phyloP scores from a whole-genome alignment of 2,113 vertebrate genomes.

The Catharus bicknelli region DNA sequence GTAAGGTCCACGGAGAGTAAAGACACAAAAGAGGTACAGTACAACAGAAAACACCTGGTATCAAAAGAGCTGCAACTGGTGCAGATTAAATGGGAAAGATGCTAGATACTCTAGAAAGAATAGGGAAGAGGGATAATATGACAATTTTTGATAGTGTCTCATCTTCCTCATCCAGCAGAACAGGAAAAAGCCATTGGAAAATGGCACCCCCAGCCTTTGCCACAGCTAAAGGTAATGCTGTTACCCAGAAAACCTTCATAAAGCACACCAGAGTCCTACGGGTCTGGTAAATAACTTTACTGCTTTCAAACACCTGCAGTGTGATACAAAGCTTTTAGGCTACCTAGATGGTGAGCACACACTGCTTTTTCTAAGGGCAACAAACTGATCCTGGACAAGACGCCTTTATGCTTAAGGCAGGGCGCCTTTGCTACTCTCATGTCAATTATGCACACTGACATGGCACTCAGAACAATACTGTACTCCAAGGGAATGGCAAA shows the following conservation, averaged over 20 bases:
- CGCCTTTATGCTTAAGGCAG: not conserved
- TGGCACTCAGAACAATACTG: not conserved
- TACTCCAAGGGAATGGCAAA: not conserved
- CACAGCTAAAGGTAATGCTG: accelerated
- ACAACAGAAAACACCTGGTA: not conserved
- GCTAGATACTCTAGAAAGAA: not conserved
- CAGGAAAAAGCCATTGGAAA: not conserved
- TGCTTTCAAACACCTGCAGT: not conserved
- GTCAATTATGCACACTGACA: not conserved
- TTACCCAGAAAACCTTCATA: not conserved
- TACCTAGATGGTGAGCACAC: not conserved
- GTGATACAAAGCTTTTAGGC: not conserved
- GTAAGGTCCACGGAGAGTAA: not conserved
- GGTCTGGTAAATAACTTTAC: not conserved
- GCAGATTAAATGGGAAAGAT: not conserved
- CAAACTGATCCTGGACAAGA: not conserved
- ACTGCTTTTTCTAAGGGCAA: not conserved
- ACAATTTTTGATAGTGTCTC: not conserved
- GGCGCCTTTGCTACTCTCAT: not conserved
- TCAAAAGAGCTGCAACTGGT: not conserved
- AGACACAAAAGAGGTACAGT: not conserved
- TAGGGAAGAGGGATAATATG: not conserved
- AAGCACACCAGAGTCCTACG: not conserved
- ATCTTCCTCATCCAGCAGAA: not conserved
- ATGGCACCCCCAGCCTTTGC: not conserved